phyloP scores from a whole-genome alignment of 2,797 vertebrate genomes.

The Psittacula echo region DNA sequence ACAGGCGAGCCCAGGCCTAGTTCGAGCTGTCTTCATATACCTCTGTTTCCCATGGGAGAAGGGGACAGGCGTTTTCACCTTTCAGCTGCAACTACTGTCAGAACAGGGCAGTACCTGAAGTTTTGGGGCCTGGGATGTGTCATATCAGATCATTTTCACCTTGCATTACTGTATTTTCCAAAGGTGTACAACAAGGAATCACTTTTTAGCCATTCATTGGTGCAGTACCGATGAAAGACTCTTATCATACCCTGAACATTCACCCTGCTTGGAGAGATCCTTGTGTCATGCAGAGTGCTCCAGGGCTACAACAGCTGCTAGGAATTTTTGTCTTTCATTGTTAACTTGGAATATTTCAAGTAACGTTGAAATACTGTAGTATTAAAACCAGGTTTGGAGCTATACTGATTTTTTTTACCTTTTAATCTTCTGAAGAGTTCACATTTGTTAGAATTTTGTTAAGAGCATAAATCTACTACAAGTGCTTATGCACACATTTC shows the following conservation, averaged over 20 bases:
- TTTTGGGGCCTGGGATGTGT: neutral
- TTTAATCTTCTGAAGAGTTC: neutral
- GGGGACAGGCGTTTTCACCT: neutral
- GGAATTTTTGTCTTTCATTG: neutral
- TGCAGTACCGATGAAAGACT: neutral
- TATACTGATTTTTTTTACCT: neutral
- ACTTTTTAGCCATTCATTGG: neutral
- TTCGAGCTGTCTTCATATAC: neutral
- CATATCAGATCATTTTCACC: neutral
- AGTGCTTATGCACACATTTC: neutral
- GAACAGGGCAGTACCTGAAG: neutral
- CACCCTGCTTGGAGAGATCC: neutral
- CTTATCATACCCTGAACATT: no score
- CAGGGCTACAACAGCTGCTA: neutral
- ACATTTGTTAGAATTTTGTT: neutral
- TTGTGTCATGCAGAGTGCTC: no score
- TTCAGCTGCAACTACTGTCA: neutral
- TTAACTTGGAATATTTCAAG: neutral
- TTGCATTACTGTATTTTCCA: neutral
- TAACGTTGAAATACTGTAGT: neutral
- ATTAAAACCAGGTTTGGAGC: neutral
- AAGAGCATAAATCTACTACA: neutral
- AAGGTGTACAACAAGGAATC: neutral
- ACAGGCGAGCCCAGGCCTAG: neutral
- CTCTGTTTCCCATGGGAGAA: neutral